Percentiles rank a stretch among this genome's conserved stretches.
Evolutionary conservation across 2,888 invertebrate species (phyloP).

Genomic region (Caenorhabditis sinica): DNA sequence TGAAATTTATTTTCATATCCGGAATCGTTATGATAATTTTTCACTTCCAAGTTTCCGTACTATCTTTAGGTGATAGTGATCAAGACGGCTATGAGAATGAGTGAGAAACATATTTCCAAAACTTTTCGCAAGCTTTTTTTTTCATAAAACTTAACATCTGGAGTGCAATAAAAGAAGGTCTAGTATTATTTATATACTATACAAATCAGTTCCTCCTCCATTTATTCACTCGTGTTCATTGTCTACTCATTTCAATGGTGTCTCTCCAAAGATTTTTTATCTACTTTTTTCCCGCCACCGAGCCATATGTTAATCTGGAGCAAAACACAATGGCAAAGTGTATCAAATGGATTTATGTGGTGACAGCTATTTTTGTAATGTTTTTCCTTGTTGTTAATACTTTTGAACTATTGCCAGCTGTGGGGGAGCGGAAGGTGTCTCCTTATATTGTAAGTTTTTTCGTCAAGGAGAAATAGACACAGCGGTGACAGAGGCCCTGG

Average conservation of each 20-base stretch:
- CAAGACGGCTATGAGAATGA: background rate
- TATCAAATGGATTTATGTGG: background rate
- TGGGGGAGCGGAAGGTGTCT: background rate
- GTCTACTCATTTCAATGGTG: conserved; percentile 1
- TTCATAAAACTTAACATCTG: background rate
- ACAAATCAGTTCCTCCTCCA: background rate
- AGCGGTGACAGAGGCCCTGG: no score
- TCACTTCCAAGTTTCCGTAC: background rate
- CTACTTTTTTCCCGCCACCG: background rate
- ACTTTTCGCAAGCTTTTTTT: background rate
- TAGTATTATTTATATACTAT: background rate
- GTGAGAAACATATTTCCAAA: background rate
- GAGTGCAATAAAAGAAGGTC: background rate
- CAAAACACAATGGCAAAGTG: background rate
- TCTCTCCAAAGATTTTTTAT: background rate
- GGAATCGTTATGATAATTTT: background rate
- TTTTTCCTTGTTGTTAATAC: background rate
- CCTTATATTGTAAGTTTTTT: conserved; percentile 1
- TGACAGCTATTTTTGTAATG: background rate
- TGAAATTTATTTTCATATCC: background rate
- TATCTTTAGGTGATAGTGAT: background rate
- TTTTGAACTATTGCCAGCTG: background rate
- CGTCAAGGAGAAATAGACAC: background rate
- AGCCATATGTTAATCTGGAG: conserved; percentile 11
- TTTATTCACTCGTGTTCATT: conserved; percentile 4